Evolutionary conservation across 2,888 invertebrate species (phyloP), one percentile per base, ranked within the genome.

Genomic region (Endomychus coccineus): DNA sequence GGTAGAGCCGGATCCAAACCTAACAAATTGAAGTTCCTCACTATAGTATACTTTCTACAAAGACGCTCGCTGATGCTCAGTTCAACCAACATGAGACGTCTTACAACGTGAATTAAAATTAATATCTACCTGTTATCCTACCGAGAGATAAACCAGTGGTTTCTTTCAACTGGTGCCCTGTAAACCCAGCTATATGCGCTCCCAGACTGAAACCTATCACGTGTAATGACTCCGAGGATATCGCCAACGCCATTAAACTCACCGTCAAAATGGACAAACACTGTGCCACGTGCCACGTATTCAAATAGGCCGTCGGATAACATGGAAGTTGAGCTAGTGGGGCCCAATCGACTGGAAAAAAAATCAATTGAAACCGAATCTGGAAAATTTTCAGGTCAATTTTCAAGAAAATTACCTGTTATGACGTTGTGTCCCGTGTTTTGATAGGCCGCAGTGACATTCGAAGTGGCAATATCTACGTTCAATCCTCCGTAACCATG

Each of bases 1-100:
- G 79, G 79, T 47, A 77, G 59, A 0, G 79, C 80, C 4, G 79
- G 79, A 58, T 80, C 80, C 23, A 80, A 55, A 1, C 78, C 75
- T 68, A 39, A 14, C 22, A 12, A 12, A 12, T 10, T n/a, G n/a
- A n/a, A n/a, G n/a, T n/a, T n/a, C n/a, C n/a, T n/a, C n/a, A n/a
- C n/a, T n/a, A n/a, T n/a, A n/a, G n/a, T n/a, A n/a, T n/a, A n/a
- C n/a, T n/a, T n/a, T n/a, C n/a, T n/a, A n/a, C n/a, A n/a, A n/a
- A n/a, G n/a, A n/a, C n/a, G n/a, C n/a, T n/a, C n/a, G n/a, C n/a
- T n/a, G n/a, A n/a, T n/a, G n/a, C n/a, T n/a, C n/a, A n/a, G n/a
- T n/a, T n/a, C n/a, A n/a, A n/a, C n/a, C n/a, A n/a, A n/a, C n/a
- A n/a, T n/a, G n/a, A n/a, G n/a, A n/a, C n/a, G n/a, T n/a, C n/a